Evolutionary conservation across 2,797 vertebrate species (phyloP), one percentile per base, ranked within the genome.

Genomic region (Falco berigora): DNA sequence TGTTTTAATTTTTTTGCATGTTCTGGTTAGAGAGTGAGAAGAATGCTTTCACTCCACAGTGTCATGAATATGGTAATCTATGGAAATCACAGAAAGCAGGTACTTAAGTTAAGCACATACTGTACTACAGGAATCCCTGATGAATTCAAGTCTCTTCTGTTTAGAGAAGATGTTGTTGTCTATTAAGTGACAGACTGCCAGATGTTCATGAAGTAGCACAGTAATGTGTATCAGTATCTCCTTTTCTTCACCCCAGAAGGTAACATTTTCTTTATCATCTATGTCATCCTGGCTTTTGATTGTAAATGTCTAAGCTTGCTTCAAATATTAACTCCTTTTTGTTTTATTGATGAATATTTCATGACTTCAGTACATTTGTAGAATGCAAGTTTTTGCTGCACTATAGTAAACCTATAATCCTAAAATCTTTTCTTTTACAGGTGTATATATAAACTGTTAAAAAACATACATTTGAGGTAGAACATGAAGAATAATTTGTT

Each of bases 11-110:
- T 98, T 97, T 97, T 98, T 98, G 97, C 96, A 97, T 98, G 97
- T 98, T 98, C 98, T 97, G 95, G 96, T 97, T 97, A 98, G 97
- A 96, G 96, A 97, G 96, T 97, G 96, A 98, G 98, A 98, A 97
- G 97, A 98, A 97, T 97, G 98, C 98, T 98, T 98, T 98, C 97
- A 97, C 97, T 98, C 97, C 96, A 96, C 97, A 97, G 94, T 97
- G 97, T 98, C 98, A 98, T 98, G 98, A 99, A 98, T 99, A 99
- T 99, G 98, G 98, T 98, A 98, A 99, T 99, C 98, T 98, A 97
- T 98, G 97, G 98, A 98, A 98, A 98, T 98, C 98, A 98, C 81
- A 47, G 98, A 97, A 98, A 98, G 97, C 98, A 98, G 98, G 98
- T 98, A 98, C 98, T 98, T 98, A 98, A 98, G 97, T 98, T 98